Evolutionary conservation across 2,113 vertebrate species (phyloP).

Genomic region (Lanius collurio): DNA sequence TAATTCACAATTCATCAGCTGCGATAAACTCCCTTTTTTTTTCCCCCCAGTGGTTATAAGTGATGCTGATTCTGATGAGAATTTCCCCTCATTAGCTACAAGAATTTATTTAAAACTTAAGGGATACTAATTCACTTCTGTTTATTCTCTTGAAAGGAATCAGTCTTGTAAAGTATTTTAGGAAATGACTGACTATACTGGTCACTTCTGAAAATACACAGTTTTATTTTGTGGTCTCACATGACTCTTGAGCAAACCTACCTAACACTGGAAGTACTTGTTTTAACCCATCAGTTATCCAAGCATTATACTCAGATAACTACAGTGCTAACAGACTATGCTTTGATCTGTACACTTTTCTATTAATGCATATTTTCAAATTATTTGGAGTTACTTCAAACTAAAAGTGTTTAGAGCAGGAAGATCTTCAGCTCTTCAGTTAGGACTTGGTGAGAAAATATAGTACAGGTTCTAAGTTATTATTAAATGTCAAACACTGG

Average conservation of each 20-base stretch:
- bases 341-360: rapidly evolving
- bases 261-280: neutral
- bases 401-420: neutral
- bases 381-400: neutral
- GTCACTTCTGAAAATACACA: neutral
- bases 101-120: neutral
- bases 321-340: neutral
- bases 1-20: neutral
- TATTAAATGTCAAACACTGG: neutral
- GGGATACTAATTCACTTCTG: neutral
- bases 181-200: neutral
- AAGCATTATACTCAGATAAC: neutral
- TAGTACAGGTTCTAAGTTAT: neutral
- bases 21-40: rapidly evolving
- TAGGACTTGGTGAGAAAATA: neutral
- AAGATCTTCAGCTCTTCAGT: neutral
- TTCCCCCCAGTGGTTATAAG: neutral
- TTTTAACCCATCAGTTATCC: neutral
- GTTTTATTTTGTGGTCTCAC: neutral
- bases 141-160: neutral
- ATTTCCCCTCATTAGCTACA: neutral
- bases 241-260: neutral
- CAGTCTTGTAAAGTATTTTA: neutral
- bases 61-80: neutral
- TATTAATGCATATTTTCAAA: neutral